Percentiles rank a stretch among this genome's conserved stretches.
Conservation (phyloP, 2,797 vertebrate species). For the Sebastolobus altivelis region DNA sequence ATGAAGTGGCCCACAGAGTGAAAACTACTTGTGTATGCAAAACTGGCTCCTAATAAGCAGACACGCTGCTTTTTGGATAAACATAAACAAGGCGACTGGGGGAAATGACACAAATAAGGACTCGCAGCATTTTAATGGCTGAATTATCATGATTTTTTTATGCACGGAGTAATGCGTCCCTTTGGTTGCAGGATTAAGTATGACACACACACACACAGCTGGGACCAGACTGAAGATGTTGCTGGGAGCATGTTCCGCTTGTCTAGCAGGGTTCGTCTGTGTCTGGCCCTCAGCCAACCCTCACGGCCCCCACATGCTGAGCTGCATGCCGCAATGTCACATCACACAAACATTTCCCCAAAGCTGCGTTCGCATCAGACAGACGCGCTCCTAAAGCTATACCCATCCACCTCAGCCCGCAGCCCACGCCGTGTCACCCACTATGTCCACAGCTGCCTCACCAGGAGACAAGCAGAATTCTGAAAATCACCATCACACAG, state of each 20-base stretch:
- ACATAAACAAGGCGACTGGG: slow-evolving; percentile 63
- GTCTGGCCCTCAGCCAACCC: slow-evolving; percentile 70
- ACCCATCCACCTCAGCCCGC: slow-evolving; percentile 58
- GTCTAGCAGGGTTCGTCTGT: slow-evolving; percentile 75
- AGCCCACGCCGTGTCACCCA: slow-evolving; percentile 49
- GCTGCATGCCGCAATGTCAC: slow-evolving; percentile 70
- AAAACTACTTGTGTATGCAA: slow-evolving; percentile 64
- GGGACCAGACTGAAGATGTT: slow-evolving; percentile 77
- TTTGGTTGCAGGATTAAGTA: slow-evolving; percentile 76
- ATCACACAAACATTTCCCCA: slow-evolving; percentile 70
- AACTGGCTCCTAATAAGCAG: slow-evolving; percentile 64
- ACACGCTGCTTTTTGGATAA: slow-evolving; percentile 58
- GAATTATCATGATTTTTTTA: slow-evolving; percentile 72
- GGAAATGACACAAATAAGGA: slow-evolving; percentile 59
- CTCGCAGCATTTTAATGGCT: slow-evolving; percentile 71
- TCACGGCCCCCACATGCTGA: slow-evolving; percentile 63
- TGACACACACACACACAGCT: slow-evolving; percentile 77
- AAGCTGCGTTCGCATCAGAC: slow-evolving; percentile 67
- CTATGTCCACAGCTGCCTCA: slow-evolving; percentile 52
- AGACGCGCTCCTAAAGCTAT: slow-evolving; percentile 54
- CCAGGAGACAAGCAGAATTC: slow-evolving; percentile 37
- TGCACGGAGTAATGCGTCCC: slow-evolving; percentile 69
- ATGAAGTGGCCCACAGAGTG: slow-evolving; percentile 63
- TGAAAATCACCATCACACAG: slow-evolving; percentile 26
- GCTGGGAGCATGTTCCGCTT: slow-evolving; percentile 79